Conservation (phyloP, 1,140 invertebrate species). For the Trichogramma pretiosum region DNA sequence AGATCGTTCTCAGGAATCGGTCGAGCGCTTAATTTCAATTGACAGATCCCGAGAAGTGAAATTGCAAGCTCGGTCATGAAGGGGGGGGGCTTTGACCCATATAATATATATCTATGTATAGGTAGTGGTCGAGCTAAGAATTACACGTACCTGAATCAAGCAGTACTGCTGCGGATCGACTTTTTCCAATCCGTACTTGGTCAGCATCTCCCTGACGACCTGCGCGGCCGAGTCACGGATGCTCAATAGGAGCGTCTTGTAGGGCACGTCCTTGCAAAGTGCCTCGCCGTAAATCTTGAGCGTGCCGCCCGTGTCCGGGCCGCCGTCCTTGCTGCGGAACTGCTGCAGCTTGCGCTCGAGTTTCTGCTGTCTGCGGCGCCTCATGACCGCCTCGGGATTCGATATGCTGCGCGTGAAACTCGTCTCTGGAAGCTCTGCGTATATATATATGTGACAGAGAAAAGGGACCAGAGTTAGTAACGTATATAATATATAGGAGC, state of each 20-base stretch:
- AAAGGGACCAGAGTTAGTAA: too few species aligned
- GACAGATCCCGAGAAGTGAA: neutral
- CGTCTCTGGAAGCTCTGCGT: slow-evolving; percentile 89
- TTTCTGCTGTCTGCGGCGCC: slow-evolving; percentile 91
- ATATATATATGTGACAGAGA: too few species aligned
- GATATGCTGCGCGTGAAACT: slow-evolving; percentile 97
- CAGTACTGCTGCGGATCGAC: slow-evolving; percentile 86
- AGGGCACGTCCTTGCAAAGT: slow-evolving; percentile 92
- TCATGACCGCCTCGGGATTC: slow-evolving; percentile 98
- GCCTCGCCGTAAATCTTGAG: slow-evolving; percentile 97
- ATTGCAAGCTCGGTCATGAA: neutral
- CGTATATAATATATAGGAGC: too few species aligned
- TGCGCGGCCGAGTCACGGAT: slow-evolving; percentile 83
- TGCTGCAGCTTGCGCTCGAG: slow-evolving; percentile 94
- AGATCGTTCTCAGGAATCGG: too few species aligned
- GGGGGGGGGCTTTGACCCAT: neutral
- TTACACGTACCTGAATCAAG: slow-evolving; percentile 83
- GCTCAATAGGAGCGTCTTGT: slow-evolving; percentile 93
- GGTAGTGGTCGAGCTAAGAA: neutral
- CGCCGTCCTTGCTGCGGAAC: slow-evolving; percentile 86
- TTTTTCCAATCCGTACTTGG: slow-evolving; percentile 90
- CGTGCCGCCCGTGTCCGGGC: slow-evolving; percentile 89
- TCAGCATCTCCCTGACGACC: slow-evolving; percentile 92
- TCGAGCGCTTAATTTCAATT: too few species aligned
- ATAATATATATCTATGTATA: too few species aligned